phyloP scores from a whole-genome alignment of 2,888 invertebrate genomes.

The Flexamia atlantica region DNA sequence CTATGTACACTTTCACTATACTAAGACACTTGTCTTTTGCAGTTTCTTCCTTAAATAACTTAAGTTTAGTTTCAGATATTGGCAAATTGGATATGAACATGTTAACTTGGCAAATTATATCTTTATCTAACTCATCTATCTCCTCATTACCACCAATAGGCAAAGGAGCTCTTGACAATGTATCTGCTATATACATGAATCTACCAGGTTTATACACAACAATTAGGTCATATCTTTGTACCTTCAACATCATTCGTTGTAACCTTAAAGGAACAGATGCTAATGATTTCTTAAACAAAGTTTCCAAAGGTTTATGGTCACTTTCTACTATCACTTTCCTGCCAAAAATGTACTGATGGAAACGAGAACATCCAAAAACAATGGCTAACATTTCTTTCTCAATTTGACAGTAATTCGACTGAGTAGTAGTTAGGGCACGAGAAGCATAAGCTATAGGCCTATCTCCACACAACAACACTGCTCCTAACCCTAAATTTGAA shows the following conservation, averaged over 20 bases:
- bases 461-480: slow-evolving; percentile 71
- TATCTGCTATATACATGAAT: slow-evolving; percentile 68
- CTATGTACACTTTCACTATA: slow-evolving; percentile 27
- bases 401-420: slow-evolving; percentile 71
- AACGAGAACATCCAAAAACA: slow-evolving; percentile 71
- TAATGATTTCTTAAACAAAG: background rate
- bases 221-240: slow-evolving; percentile 64
- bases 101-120: slow-evolving; percentile 46
- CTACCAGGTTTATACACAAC: slow-evolving; percentile 55
- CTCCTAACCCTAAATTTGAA: slow-evolving; percentile 70
- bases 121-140: slow-evolving; percentile 48
- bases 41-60: slow-evolving; percentile 50
- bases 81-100: slow-evolving; percentile 29
- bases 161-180: slow-evolving; percentile 59
- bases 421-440: slow-evolving; percentile 69
- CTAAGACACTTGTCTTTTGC: slow-evolving; percentile 25
- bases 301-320: slow-evolving; percentile 71
- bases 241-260: slow-evolving; percentile 48
- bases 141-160: slow-evolving; percentile 58
- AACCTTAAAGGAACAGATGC: slow-evolving; percentile 28
- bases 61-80: slow-evolving; percentile 55
- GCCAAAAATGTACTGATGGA: slow-evolving; percentile 72
- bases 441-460: slow-evolving; percentile 73
- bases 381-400: slow-evolving; percentile 72
- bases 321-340: slow-evolving; percentile 68